These are phyloP conservation scores for Myotis brandtii DNA, from an alignment of 2,113 vertebrate genomes.

Conservation along the genomic window DNA sequence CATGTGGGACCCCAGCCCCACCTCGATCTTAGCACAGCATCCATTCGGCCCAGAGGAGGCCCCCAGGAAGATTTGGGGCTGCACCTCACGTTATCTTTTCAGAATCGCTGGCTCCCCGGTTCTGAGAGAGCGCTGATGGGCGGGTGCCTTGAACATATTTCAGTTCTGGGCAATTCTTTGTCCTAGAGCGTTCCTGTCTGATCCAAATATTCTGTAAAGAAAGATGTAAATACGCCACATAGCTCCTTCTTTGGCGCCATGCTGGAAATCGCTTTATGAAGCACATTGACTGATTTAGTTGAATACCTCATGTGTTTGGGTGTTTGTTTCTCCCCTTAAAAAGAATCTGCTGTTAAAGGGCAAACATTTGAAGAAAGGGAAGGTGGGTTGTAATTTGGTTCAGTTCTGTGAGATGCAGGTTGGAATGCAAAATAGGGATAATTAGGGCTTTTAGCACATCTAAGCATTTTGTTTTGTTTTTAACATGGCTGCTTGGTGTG, in stretches of 20 bases:
- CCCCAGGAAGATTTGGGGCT: background rate
- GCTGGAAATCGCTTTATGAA: conserved; percentile 43
- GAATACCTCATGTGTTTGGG: conserved; percentile 20
- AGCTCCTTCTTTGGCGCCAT: background rate
- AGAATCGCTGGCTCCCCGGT: background rate
- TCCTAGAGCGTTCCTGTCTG: background rate
- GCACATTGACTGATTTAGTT: conserved; percentile 33
- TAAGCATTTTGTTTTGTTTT: conserved; percentile 3
- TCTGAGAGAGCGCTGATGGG: background rate
- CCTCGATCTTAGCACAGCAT: background rate
- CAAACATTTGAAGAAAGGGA: background rate
- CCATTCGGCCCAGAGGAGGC: background rate
- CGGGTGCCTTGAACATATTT: background rate
- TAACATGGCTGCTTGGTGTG: background rate
- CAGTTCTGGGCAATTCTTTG: background rate
- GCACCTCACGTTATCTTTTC: background rate
- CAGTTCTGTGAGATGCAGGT: conserved; percentile 21
- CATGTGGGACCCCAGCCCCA: background rate
- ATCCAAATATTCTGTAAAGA: background rate
- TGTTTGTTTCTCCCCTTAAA: background rate
- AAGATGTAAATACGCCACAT: background rate
- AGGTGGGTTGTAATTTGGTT: conserved; percentile 2
- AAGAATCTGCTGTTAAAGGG: background rate
- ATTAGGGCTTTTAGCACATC: conserved; percentile 44
- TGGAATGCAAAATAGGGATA: background rate